Evolutionary conservation across 2,797 vertebrate genomes (phyloP), one percentile per base, ranked within the genome.

Genomic region (Scomberomorus guttatus): DNA sequence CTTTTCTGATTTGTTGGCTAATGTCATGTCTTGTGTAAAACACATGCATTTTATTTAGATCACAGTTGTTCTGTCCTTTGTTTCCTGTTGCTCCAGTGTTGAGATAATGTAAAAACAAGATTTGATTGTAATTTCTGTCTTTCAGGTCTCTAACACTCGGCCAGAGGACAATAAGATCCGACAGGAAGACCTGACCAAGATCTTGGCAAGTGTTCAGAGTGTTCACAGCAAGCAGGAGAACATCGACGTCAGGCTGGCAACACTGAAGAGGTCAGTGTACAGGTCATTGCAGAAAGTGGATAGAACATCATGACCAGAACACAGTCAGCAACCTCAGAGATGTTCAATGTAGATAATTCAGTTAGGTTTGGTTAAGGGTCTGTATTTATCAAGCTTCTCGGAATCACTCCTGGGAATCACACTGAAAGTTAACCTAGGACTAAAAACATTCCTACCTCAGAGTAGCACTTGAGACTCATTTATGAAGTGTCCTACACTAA

Each of bases 191-290:
- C 92, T 99, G 83, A 95, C 95, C 37, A 97, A 97, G 95, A 97
- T 99, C 87, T 93, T 99, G 74, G 96, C 94, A 2, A 97, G 85
- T 82, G 97, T 98, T 80, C 97, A 99, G 69, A 98, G 94, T 59
- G 96, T 99, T 83, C 96, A 98, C 56, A 96, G 95, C 88, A 97
- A 98, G 82, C 98, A 99, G 89, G 97, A 98, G 37, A 96, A 92
- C 61, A 96, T 99, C 70, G 98, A 99, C 79, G 94, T 93, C 68
- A 94, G 96, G n/a, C 95, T 99, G 48, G 95, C 95, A 77, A 94
- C 96, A 22, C 94, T 99, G 71, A 98, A 99, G 92, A 97, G 97
- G 98, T 99, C 90, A 64, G 57, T 17, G 17, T 29, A n/a, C 46
- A 50, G 18, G 6, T 50, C 46, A 18, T 18, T 3, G 18, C 18